Evolutionary conservation across 2,113 vertebrate genomes (phyloP).

Genomic region (Melospiza georgiana): DNA sequence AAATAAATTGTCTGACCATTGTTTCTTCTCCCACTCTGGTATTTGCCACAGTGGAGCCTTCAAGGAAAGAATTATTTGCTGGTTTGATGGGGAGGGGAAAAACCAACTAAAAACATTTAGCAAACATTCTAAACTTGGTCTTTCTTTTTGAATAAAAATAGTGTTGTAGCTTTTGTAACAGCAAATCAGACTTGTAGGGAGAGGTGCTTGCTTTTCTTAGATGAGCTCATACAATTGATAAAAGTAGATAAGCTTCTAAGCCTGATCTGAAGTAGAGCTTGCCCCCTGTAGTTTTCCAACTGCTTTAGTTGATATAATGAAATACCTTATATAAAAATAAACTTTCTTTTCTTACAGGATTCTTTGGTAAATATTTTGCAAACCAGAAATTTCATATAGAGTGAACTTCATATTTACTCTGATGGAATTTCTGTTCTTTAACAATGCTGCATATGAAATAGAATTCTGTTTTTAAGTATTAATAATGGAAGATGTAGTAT

Average conservation of each 20-base stretch:
- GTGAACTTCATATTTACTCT: background rate
- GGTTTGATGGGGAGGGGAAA: background rate
- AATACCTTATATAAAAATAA: background rate
- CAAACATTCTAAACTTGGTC: background rate
- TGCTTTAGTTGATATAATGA: background rate
- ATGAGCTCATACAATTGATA: background rate
- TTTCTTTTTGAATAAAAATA: background rate
- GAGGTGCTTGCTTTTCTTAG: background rate
- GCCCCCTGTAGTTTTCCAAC: background rate
- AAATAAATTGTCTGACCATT: background rate
- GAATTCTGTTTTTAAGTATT: background rate
- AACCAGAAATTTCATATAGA: background rate
- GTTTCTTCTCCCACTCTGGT: background rate
- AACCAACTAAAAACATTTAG: background rate
- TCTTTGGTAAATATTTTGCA: background rate
- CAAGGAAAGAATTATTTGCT: background rate
- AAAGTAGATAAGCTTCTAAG: slow-evolving; percentile 43
- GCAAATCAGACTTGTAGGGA: background rate
- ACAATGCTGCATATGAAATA: background rate
- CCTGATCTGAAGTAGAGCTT: slow-evolving; percentile 8
- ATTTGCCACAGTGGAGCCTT: background rate
- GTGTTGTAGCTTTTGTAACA: background rate
- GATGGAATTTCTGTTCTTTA: background rate
- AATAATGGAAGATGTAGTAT: background rate
- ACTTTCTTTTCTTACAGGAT: background rate